These are phyloP conservation scores for Leptura quadrifasciata DNA, from an alignment of 2,888 invertebrate species.

Conservation along the genomic window DNA sequence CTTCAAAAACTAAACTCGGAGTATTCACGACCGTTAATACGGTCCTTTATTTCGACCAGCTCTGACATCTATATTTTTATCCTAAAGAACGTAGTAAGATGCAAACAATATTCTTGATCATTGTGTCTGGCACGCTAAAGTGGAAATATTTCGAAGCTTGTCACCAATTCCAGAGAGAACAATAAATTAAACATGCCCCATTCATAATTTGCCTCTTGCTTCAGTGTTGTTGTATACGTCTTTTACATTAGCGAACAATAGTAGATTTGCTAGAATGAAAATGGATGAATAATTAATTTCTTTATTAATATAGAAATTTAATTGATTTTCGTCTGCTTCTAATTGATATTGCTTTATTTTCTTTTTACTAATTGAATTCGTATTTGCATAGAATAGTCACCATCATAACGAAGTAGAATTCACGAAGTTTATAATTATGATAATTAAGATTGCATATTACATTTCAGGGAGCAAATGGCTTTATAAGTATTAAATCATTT, in stretches of 20 bases:
- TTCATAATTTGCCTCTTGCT: slow-evolving; percentile 18
- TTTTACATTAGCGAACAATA: slow-evolving; percentile 26
- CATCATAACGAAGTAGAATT: slow-evolving; percentile 1
- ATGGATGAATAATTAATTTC: slow-evolving; percentile 37
- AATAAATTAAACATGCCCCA: slow-evolving; percentile 10
- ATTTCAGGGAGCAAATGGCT: background rate
- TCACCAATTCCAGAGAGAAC: slow-evolving; percentile 4
- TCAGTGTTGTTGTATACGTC: slow-evolving; percentile 4
- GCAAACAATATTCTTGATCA: background rate
- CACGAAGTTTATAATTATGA: background rate
- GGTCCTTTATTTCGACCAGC: too few relatives aligned
- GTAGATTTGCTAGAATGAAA: slow-evolving; percentile 18
- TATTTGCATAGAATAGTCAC: slow-evolving; percentile 11
- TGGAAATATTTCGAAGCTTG: background rate
- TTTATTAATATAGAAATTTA: slow-evolving; percentile 23
- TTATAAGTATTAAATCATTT: background rate
- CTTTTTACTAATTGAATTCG: slow-evolving; percentile 27
- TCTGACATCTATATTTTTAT: too few relatives aligned
- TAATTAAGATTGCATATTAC: background rate
- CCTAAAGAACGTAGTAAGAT: too few relatives aligned
- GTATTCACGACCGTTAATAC: too few relatives aligned
- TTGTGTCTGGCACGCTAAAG: background rate
- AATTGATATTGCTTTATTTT: slow-evolving; percentile 21
- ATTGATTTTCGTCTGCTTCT: slow-evolving; percentile 28
- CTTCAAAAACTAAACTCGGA: too few relatives aligned